Base-by-base conservation (phyloP, 2,888 invertebrate genomes). In the Miltochrista miniata region DNA sequence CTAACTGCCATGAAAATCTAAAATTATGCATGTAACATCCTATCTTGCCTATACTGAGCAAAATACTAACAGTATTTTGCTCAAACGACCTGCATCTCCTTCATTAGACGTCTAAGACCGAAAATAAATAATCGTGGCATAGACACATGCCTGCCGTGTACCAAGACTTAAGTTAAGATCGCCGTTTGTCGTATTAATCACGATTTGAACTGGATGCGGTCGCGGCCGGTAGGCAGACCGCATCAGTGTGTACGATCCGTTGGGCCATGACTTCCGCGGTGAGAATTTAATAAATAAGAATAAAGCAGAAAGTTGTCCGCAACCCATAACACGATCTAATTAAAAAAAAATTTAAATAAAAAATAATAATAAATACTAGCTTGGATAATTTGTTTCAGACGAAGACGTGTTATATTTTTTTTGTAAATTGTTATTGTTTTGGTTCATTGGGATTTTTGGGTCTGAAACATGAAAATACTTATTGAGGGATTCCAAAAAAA, bases 111-210 rank as follows among this genome's bases (percentile, higher is more conserved):
- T 65, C 59, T 56, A 53, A 47, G 50, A 56, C 64, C 59, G 56
- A 75, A 76, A 76, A 74, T 75, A 77, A 77, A 76, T 76, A 76
- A 76, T 71, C 59, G 61, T 63, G 61, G 59, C 15, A 44, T 35
- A 48, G 64, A 57, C 68, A 62, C 54, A 63, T 60, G 56, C 54
- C 53, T 43, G 60, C 48, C 47, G 57, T 56, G 78, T 79, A 74
- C 79, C 74, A 68, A 74, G 64, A 66, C 52, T n/a, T n/a, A 61
- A 72, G 76, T 74, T 74, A 70, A 75, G 76, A 79, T 78, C 75
- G 51, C 49, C 59, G 71, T 68, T 78, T 77, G 81, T 79, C 78
- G 68, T 80, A 82, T 85, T 83, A 76, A 83, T 84, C 84, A 83
- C 74, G 78, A 77, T 76, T 81, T 76, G 74, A 76, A 74, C 63